Conservation (phyloP, 2,888 invertebrate genomes). For the Stegophylla sp. region DNA sequence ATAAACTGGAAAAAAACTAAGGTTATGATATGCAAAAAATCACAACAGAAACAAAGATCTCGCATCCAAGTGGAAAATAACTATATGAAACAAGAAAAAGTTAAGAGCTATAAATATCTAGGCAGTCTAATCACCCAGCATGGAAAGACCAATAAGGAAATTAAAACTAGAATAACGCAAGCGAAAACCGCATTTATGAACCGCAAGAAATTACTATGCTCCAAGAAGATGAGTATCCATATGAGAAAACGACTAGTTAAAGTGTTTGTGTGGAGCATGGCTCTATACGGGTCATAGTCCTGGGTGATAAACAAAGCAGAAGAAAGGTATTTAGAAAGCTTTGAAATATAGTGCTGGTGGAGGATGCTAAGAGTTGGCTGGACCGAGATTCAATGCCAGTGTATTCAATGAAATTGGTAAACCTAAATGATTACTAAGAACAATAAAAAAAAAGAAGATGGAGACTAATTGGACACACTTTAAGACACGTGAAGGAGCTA, state of each 20-base stretch:
- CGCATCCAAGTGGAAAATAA: conserved; percentile 16
- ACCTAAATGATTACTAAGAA: no score
- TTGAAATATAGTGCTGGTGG: conserved; percentile 9
- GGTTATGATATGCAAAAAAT: conserved; percentile 13
- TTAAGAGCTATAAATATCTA: conserved; percentile 6
- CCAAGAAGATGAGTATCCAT: conserved; percentile 28
- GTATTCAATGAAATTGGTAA: conserved; percentile 15
- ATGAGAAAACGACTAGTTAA: conserved; percentile 20
- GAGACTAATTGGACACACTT: no score
- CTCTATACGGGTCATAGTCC: not conserved
- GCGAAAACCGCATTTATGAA: conserved; percentile 15
- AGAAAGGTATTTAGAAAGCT: conserved; percentile 10
- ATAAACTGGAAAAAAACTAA: conserved; percentile 35
- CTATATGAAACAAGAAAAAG: conserved; percentile 19
- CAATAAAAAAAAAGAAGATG: conserved; percentile 29
- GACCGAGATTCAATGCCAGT: conserved; percentile 2
- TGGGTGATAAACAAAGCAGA: conserved; percentile 11
- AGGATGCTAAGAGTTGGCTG: conserved; percentile 8
- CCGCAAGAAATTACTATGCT: conserved; percentile 28
- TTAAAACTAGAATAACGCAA: conserved; percentile 26
- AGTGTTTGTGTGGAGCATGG: not conserved
- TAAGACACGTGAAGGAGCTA: no score
- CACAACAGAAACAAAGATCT: not conserved
- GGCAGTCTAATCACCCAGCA: conserved; percentile 5
- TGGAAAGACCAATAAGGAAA: conserved; percentile 19